Evolutionary conservation across 2,888 invertebrate species (phyloP), one percentile per base, ranked within the genome.

Genomic region (Papilio demoleus): DNA sequence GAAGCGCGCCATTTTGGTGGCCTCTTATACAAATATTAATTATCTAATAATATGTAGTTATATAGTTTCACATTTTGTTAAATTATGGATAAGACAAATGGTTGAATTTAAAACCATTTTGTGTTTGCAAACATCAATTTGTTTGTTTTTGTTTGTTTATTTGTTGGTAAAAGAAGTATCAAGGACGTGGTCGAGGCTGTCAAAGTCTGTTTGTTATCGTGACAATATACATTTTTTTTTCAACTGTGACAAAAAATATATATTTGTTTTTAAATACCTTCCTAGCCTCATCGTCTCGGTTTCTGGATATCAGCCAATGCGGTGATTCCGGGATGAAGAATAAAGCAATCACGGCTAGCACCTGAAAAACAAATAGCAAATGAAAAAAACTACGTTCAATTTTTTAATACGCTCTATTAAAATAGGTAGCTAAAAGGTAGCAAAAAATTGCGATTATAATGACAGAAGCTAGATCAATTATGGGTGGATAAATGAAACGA

Each of bases 281-380:
- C 73, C 94, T 94, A 0, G 97, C 96, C 31, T 96, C 96, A 3
- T 93, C 90, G 24, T 93, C 80, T 11, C 95, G 93, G 70, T 94
- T 94, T 78, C 94, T 95, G 0, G 95, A 93, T 62, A 96, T 94
- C 61, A 97, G 87, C 97, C 97, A 97, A 74, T 96, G 94, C 0
- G 97, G 97, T 74, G 96, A 96, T 84, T 97, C 97, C 0, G 97
- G 97, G 4, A 97, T 94, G 79, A 96, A 94, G 75, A 93, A 95
- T 11, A 97, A 87, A 0, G 95, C 93, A 0, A 94, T 74, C 56
- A 96, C 94, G 14, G 96, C 94, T 2, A 94, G 73, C 1, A 94
- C 70, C 93, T 93, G 74, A 38, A 75, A 77, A 31, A 65, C 22
- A 34, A 78, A 76, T 9, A 45, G 17, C 19, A 6, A 45, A 45